phyloP scores from a whole-genome alignment of 2,797 vertebrate species.

The Lates japonicus region DNA sequence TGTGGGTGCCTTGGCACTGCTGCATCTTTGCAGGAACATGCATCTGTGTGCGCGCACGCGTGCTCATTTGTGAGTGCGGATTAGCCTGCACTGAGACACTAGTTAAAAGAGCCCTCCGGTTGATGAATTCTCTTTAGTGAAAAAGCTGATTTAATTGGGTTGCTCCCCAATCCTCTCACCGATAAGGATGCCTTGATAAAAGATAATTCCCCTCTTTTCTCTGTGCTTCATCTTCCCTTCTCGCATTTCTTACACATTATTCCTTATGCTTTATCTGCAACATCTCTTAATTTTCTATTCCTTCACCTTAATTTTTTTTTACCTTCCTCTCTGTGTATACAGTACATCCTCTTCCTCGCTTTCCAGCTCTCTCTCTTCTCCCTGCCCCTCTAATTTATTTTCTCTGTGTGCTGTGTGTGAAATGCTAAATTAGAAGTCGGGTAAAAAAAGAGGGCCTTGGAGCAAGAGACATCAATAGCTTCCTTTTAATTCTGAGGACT shows the following conservation, averaged over 20 bases:
- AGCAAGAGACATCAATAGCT: conserved; percentile 82
- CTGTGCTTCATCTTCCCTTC: conserved; percentile 15
- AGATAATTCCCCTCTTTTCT: conserved; percentile 68
- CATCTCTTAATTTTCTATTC: conserved; percentile 3
- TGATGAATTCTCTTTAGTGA: conserved; percentile 77
- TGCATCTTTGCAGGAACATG: conserved; percentile 2
- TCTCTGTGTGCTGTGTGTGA: conserved; percentile 76
- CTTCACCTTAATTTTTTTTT: conserved; percentile 34
- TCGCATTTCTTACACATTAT: not conserved
- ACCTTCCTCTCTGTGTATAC: conserved; percentile 29
- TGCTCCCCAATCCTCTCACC: conserved; percentile 67
- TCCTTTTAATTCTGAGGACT: conserved; percentile 79
- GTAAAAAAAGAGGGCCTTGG: conserved; percentile 69
- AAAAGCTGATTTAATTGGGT: conserved; percentile 79
- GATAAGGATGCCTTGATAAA: conserved; percentile 73
- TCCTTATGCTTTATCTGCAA: conserved; percentile 29
- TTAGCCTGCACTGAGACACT: conserved; percentile 53
- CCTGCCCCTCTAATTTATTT: conserved; percentile 72
- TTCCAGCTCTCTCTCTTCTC: conserved; percentile 41
- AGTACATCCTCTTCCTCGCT: conserved; percentile 33
- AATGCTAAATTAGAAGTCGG: conserved; percentile 80
- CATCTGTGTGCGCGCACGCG: conserved; percentile 5
- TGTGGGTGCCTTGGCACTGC: not conserved
- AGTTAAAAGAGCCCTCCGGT: conserved; percentile 72
- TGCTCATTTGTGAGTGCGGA: conserved; percentile 33